These are phyloP conservation scores for Cecidostiba fungosa DNA, from an alignment of 2,888 invertebrate genomes.

Conservation along the genomic window DNA sequence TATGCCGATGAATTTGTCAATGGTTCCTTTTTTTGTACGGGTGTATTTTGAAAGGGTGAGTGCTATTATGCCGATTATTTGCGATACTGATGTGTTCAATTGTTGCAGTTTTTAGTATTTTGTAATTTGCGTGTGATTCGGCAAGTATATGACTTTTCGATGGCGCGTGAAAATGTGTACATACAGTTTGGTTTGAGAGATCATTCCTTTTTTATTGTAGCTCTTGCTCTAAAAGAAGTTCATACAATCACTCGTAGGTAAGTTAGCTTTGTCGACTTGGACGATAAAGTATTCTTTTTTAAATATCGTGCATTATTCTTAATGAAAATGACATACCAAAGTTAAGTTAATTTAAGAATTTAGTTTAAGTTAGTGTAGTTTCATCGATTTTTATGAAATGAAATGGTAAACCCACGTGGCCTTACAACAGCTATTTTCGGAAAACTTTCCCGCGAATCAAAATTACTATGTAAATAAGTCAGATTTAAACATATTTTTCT, in stretches of 20 bases:
- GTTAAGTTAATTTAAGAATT: slow-evolving; percentile 16
- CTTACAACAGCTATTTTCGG: slow-evolving; percentile 44
- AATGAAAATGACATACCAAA: slow-evolving; percentile 34
- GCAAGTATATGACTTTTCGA: neutral
- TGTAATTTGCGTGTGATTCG: neutral
- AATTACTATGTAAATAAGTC: slow-evolving; percentile 25
- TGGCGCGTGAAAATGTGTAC: neutral
- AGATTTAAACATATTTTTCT: slow-evolving; percentile 12
- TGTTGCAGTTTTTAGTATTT: slow-evolving; percentile 9
- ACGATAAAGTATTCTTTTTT: neutral
- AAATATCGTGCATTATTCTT: neutral
- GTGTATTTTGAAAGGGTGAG: neutral
- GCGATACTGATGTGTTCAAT: slow-evolving; percentile 52
- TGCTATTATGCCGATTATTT: neutral
- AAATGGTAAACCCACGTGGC: slow-evolving; percentile 32
- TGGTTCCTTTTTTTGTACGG: slow-evolving; percentile 19
- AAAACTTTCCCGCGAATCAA: slow-evolving; percentile 14
- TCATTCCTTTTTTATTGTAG: neutral
- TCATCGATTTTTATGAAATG: neutral
- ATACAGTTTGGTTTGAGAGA: neutral
- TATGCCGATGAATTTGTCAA: slow-evolving; percentile 4
- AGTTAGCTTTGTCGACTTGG: neutral
- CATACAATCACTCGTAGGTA: neutral
- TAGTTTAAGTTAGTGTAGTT: neutral
- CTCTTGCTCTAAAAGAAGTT: neutral